Conservation (phyloP, 1,140 invertebrate genomes). For the Calycopis cecrops region DNA sequence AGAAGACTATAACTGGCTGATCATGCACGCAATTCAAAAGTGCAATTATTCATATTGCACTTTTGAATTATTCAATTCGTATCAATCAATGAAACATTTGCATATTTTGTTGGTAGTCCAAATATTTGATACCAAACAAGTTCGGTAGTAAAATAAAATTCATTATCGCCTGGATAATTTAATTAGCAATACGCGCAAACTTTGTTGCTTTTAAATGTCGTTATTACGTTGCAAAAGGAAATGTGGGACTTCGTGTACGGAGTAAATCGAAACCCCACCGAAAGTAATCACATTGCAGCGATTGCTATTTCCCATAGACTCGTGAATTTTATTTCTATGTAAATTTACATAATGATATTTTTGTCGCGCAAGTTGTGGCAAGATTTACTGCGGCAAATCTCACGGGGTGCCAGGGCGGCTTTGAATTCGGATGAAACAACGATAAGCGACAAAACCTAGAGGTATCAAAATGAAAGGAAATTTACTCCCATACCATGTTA, state of each 20-base stretch:
- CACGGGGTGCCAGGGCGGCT: constrained; percentile 31
- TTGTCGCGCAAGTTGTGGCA: constrained; percentile 56
- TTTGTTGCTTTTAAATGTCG: not conserved
- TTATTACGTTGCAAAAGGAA: not conserved
- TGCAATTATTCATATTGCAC: too few relatives aligned
- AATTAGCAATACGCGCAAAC: not conserved
- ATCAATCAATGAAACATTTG: not conserved
- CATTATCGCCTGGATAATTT: too few relatives aligned
- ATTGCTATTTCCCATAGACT: constrained; percentile 31
- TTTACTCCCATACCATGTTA: too few relatives aligned
- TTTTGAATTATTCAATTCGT: not conserved
- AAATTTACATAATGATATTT: constrained; percentile 75
- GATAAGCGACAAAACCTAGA: constrained; percentile 9
- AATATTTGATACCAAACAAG: not conserved
- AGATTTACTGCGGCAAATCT: constrained; percentile 54
- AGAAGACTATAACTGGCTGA: too few relatives aligned
- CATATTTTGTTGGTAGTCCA: not conserved
- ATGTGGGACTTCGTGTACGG: not conserved
- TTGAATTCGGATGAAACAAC: constrained; percentile 25
- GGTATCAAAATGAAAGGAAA: not conserved
- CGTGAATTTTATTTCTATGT: constrained; percentile 64
- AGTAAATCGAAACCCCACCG: not conserved
- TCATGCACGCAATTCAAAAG: too few relatives aligned
- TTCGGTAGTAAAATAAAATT: too few relatives aligned
- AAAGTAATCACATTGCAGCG: constrained; percentile 5